Base-by-base conservation (phyloP, 2,888 invertebrate genomes). In the Aricia artaxerxes region DNA sequence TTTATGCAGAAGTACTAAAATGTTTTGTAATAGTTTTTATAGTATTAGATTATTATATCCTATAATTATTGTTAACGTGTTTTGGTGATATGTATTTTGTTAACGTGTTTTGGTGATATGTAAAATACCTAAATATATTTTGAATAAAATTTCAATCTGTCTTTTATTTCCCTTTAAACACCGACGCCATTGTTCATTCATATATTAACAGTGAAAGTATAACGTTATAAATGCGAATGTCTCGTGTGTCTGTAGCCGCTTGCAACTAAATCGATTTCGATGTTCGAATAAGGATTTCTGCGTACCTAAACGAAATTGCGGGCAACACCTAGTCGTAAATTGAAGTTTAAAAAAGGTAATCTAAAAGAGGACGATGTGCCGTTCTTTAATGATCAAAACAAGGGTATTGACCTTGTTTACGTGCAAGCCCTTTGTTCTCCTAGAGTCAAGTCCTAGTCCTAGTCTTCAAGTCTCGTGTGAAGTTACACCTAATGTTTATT, bases 1-100 rank as follows among this genome's bases (percentile, higher is more conserved):
- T 76, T 76, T 57, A 76, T 53, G 76, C 76, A 35, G 5, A 76
- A 57, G 53, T 57, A 76, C 53, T 76, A 76, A 75, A 76, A 76
- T 16, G 76, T 76, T 76, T 75, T 75, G 24, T 53, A 31, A 49
- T 75, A 75, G 24, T 75, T 75, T 73, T 53, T 75, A 49, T 75
- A 75, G 75, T 31, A n/a, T 31, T 75, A 75, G 75, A 31, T 11
- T 73, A 11, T 49, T 16, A 53, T 49, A 31, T 75, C 75, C 75
- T 31, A 57, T 35, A 49, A 35, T 57, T 57, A 57, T 76, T 57
- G 57, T 76, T 16, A 53, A 69, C 69, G 13, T 69, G 35, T 69
- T 69, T 69, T 38, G 69, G 69, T 69, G 69, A 69, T 13, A 69
- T 69, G 76, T 76, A 76, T 57, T 76, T 76, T 57, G 57, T 76